Base-by-base conservation (phyloP, 2,888 invertebrate genomes). In the Cryptocephalus moraei region DNA sequence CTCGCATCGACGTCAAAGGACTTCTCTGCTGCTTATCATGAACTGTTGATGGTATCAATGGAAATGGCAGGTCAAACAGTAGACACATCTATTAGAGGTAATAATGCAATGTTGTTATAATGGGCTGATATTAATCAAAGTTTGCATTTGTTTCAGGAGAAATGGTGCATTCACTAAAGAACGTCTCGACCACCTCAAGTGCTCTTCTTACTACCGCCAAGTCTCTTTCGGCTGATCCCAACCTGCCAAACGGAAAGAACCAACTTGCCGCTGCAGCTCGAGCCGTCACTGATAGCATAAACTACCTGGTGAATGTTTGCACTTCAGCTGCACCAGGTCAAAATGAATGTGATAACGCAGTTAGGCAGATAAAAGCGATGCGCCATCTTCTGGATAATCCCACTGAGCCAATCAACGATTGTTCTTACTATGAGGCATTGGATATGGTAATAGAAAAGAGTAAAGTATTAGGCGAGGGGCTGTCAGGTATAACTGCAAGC, bases 261-360 rank as follows among this genome's bases (percentile, higher is more conserved):
- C 84, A 91, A 57, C 74, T 94, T 33, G 84, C 89, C 4, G 84
- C 86, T 8, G 93, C 92, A 33, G 93, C 91, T 0, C 78, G 92
- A 47, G 86, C 86, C 8, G 92, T 94, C 41, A 94, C 91, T 0
- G 94, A 94, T 57, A 89, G 86, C 68, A 91, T 96, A 56, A 96
- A 95, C 68, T 80, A 86, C 58, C 74, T 96, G 51, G 87, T 95
- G 3, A 86, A 89, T 67, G 84, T 87, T 6, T 89, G 86, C 65
- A 91, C 91, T 1, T 85, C 85, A 33, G 90, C 91, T 0, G 91
- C 92, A 0, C 95, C 96, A 0, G 60, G 96, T 0, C 94, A 95
- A 73, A 91, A 90, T 68, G 96, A 97, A 66, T 97, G 97, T 71
- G 93, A 92, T 66, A 94, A 90, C 56, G 95, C 96, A 1, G 84